phyloP scores from a whole-genome alignment of 2,113 vertebrate genomes.

The Pseudonaja textilis region DNA sequence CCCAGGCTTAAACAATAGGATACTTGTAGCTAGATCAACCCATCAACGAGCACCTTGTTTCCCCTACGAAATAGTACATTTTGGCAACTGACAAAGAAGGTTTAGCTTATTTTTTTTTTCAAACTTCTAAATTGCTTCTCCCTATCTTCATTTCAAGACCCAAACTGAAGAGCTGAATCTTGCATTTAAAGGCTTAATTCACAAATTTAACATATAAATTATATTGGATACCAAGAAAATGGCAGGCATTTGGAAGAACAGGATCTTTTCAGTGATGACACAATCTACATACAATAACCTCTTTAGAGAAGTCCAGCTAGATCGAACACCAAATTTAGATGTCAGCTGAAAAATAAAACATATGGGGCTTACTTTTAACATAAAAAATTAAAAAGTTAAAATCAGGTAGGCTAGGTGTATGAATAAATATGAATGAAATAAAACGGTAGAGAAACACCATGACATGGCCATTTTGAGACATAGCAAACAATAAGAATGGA shows the following conservation, averaged over 20 bases:
- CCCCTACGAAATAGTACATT: constrained; percentile 10
- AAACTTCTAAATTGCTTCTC: not conserved
- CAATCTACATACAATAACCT: not conserved
- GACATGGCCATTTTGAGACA: not conserved
- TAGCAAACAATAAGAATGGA: not conserved
- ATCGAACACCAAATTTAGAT: not conserved
- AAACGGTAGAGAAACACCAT: not conserved
- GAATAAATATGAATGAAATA: not conserved
- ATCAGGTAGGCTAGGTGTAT: not conserved
- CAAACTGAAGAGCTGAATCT: not conserved
- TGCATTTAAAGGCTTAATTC: not conserved
- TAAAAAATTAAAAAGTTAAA: not conserved
- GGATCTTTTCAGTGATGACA: not conserved
- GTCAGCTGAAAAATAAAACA: not conserved
- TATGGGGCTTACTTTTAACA: not conserved
- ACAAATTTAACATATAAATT: not conserved
- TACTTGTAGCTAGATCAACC: constrained; percentile 23
- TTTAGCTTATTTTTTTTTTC: constrained; percentile 24
- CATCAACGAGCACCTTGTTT: constrained; percentile 13
- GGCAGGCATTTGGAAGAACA: not conserved
- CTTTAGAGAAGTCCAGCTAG: not conserved
- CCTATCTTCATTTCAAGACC: not conserved
- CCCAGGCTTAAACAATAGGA: not conserved
- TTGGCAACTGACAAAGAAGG: constrained; percentile 15
- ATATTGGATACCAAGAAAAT: not conserved